Evolutionary conservation across 2,113 vertebrate species (phyloP).

Genomic region (Scomber scombrus): DNA sequence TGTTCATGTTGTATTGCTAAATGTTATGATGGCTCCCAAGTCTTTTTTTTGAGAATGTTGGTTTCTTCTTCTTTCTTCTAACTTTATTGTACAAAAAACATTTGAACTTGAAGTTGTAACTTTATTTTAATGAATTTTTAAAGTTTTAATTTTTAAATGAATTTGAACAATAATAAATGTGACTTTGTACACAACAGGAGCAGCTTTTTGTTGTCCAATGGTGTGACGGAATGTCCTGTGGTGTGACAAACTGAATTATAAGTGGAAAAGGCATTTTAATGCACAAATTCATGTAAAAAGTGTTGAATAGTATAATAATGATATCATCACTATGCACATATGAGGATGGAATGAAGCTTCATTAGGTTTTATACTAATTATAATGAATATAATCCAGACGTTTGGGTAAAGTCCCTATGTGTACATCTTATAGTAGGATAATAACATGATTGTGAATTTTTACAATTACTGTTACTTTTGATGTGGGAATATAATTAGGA

Average conservation of each 20-base stretch:
- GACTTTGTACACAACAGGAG: background rate
- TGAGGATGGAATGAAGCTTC: background rate
- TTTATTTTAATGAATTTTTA: no score
- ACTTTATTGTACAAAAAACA: no score
- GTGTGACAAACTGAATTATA: no score
- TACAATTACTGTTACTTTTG: slow-evolving; percentile 1
- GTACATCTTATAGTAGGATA: background rate
- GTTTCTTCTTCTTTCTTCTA: no score
- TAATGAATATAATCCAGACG: background rate
- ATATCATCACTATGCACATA: background rate
- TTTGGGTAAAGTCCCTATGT: background rate
- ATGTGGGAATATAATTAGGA: background rate
- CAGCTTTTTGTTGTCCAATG: background rate
- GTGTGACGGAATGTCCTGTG: no score
- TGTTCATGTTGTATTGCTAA: no score
- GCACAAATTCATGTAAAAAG: no score
- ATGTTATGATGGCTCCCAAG: no score
- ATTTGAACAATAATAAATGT: background rate
- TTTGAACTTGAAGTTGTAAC: no score
- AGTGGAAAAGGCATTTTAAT: no score
- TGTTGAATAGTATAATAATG: background rate
- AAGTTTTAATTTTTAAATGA: no score
- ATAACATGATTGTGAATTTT: background rate
- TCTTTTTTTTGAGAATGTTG: no score
- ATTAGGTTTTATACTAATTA: background rate